Evolutionary conservation across 2,113 vertebrate species (phyloP).

Genomic region (Callocephalon fimbriatum): DNA sequence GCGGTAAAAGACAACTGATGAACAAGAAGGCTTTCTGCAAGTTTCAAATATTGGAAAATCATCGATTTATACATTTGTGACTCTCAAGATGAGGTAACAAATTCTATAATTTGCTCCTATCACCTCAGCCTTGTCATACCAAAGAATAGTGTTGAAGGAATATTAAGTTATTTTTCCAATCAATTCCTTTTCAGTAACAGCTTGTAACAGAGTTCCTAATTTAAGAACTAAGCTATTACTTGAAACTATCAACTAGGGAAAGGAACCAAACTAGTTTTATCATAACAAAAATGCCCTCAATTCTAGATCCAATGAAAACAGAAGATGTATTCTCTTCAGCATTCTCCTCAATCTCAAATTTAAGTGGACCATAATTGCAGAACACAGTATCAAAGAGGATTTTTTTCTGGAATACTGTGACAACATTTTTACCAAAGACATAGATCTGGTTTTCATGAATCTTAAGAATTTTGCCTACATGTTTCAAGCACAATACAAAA

Average conservation of each 20-base stretch:
- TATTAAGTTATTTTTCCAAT: background rate
- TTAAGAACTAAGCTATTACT: background rate
- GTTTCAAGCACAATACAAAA: background rate
- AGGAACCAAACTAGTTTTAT: background rate
- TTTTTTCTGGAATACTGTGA: background rate
- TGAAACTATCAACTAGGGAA: slow-evolving; percentile 4
- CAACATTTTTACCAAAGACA: background rate
- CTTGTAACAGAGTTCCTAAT: background rate
- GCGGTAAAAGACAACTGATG: background rate
- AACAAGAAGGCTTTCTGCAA: background rate
- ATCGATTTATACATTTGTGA: background rate
- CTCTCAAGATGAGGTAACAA: background rate
- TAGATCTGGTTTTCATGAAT: background rate
- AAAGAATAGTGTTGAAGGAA: background rate
- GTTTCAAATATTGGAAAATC: background rate
- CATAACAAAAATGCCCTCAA: background rate
- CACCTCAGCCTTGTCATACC: background rate
- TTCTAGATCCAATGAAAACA: background rate
- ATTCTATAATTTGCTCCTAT: background rate
- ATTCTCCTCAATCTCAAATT: background rate
- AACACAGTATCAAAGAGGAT: fast-evolving
- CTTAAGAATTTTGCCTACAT: background rate
- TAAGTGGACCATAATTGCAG: background rate
- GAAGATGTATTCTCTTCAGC: background rate
- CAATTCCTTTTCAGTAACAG: background rate